Evolutionary conservation across 2,797 vertebrate species (phyloP), one percentile per base, ranked within the genome.

Genomic region (Netta rufina): DNA sequence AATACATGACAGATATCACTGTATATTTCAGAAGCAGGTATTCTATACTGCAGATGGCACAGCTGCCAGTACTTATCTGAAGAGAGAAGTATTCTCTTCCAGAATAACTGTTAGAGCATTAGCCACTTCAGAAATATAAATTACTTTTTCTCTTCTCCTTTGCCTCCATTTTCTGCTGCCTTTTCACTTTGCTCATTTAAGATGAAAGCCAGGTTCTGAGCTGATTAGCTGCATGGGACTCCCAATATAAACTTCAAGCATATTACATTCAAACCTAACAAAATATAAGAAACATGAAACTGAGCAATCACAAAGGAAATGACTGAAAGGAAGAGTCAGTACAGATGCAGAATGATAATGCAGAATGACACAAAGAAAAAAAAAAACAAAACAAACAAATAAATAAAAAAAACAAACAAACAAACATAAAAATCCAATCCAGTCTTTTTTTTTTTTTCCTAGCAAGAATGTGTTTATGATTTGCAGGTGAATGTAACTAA

Each of bases 101-200:
- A 90, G 78, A 96, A 93, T 83, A 94, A 93, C 83, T 96, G 83
- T 57, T 75, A 67, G 54, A 96, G 58, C 45, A 91, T 97, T 96
- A 96, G 39, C 65, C 94, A 96, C 86, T 97, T 97, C 85, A 97
- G 90, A 97, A 94, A 95, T 86, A 97, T 47, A 97, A 96, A 96
- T 87, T 39, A 60, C 27, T n/a, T 87, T 89, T 90, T 95, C 83
- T 75, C 32, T 87, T 88, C 51, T 81, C 22, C 28, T 93, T 77
- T 91, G 33, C 85, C 88, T 97, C 94, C 93, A 95, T 97, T 97
- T 97, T 96, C 94, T 92, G 56, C 79, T 86, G 54, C 8, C 41
- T 96, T 96, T 96, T 93, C 84, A 21, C 47, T 92, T 95, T 94
- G 22, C 49, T 27, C 53, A 49, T 96, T 96, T 93, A 92, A 96